Evolutionary conservation across 2,797 vertebrate genomes (phyloP), one percentile per base, ranked within the genome.

Genomic region (Huso huso): DNA sequence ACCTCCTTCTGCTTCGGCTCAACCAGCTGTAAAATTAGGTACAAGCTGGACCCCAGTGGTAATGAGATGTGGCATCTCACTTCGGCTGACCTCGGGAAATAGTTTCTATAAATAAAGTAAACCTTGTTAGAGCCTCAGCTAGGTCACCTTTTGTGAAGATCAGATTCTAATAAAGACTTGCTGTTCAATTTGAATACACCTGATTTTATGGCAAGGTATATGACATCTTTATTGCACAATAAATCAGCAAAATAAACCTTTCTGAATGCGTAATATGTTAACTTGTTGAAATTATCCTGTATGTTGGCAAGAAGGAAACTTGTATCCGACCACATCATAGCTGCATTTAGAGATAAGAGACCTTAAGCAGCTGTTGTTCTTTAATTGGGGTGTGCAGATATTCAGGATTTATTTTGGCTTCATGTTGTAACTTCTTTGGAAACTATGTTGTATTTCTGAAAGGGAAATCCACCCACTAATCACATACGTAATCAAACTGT

Each of bases 61-160:
- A 89, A 91, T 89, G 84, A 90, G 89, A 89, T 87, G 83, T 89
- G 89, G 84, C 88, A 86, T 89, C 84, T 83, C 81, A 81, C 79
- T 78, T 82, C 76, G 83, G 80, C 78, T 88, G 88, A 90, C 87
- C 89, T 89, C 86, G 62, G 86, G 88, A 87, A 87, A 87, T 84
- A 80, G 76, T 81, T 84, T 83, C 86, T 88, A 90, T 88, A 89
- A 88, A 90, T 87, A 89, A 86, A 84, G 80, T 82, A 76, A 84
- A 89, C 84, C 83, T 87, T 81, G 81, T 82, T 79, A 73, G 69
- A 64, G 67, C 75, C 74, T 77, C 18, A 61, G 61, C 12, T 75
- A 90, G 88, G 88, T 89, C 87, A 88, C 80, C 77, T 69, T 68
- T 78, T 77, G 83, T 80, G 78, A 75, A 66, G 66, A 11, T 51